Percentiles rank a stretch among this genome's conserved stretches.
Conservation (phyloP, 2,113 vertebrate genomes). For the Oreochromis spilurus region DNA sequence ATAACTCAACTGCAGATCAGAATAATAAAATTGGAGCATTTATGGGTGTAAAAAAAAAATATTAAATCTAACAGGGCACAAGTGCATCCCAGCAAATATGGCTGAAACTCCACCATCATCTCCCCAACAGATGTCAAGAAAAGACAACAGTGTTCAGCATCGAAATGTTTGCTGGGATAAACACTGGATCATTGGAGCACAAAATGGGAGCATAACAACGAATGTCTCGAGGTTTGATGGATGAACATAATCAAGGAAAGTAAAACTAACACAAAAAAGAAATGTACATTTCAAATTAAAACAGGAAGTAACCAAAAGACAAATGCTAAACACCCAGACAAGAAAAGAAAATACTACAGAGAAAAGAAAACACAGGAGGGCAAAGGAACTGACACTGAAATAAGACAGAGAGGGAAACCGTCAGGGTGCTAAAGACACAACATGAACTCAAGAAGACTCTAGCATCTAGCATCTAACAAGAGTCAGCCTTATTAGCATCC, state of each 20-base stretch:
- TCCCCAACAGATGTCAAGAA: neutral
- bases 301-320: neutral
- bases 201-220: neutral
- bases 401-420: neutral
- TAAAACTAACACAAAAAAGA: neutral
- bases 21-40: neutral
- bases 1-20: neutral
- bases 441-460: neutral
- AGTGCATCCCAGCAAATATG: neutral
- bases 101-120: neutral
- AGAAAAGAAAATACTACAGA: neutral
- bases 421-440: neutral
- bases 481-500: neutral
- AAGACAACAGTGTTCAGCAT: neutral
- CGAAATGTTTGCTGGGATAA: neutral
- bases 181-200: neutral
- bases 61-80: neutral
- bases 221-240: neutral
- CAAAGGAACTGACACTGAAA: neutral
- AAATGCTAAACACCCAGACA: neutral
- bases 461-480: neutral
- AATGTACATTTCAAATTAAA: neutral
- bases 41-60: neutral
- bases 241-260: neutral
- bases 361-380: neutral